A percentile compares a stretch with the other conserved stretches of the same genome.
phyloP scores from a whole-genome alignment of 2,888 invertebrate species.

The Mythimna lalbum region DNA sequence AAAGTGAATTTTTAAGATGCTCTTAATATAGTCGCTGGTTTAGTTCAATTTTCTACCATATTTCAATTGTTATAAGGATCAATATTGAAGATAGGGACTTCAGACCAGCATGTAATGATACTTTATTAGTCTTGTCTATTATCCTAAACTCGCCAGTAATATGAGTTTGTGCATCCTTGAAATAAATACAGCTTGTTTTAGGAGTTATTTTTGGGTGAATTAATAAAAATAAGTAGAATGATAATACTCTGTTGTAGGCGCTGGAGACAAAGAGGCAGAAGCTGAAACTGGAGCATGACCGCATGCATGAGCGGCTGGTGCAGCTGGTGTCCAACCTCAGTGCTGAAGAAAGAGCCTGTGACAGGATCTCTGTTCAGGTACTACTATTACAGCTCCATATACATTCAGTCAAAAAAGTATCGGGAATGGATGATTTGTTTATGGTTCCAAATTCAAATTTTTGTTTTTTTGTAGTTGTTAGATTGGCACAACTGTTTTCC shows the following conservation, averaged over 20 bases:
- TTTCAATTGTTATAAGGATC: too few species aligned
- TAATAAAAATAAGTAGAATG: background rate
- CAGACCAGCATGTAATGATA: background rate
- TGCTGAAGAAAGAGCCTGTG: conserved; percentile 87
- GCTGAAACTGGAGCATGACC: conserved; percentile 86
- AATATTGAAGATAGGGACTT: too few species aligned
- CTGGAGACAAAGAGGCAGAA: conserved; percentile 85
- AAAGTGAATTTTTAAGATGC: too few species aligned
- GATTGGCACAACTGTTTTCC: too few species aligned
- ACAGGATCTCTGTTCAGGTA: conserved; percentile 87
- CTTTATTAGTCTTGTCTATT: background rate
- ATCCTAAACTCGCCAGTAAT: background rate
- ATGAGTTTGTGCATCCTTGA: background rate
- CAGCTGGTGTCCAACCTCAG: conserved; percentile 86
- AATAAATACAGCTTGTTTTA: background rate
- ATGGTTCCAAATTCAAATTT: too few species aligned
- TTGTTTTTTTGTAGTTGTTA: too few species aligned
- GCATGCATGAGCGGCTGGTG: conserved; percentile 81
- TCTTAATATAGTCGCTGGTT: too few species aligned
- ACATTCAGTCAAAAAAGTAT: too few species aligned
- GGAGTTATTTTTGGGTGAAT: background rate
- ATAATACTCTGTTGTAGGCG: conserved; percentile 71
- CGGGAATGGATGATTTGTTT: too few species aligned
- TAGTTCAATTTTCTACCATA: too few species aligned
- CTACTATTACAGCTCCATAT: background rate